Base-by-base conservation (phyloP, 1,140 invertebrate species). In the Hermetia illucens region DNA sequence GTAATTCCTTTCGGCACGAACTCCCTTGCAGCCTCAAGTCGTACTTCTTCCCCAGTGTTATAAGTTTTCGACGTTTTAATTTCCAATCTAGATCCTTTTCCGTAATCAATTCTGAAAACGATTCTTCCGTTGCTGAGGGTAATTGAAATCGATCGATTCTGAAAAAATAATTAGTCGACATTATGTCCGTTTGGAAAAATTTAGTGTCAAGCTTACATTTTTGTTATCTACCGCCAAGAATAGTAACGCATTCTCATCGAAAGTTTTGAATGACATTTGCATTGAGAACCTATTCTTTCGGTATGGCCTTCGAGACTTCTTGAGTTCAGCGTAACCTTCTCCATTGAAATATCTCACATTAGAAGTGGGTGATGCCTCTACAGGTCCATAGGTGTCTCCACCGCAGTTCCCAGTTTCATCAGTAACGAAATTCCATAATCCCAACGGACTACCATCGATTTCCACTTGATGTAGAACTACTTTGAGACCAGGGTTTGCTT, bases 181-280 rank as follows among this genome's bases (percentile, higher is more conserved):
- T 34, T 40, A 31, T 40, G 21, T 22, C 32, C 21, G 10, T 34
- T 22, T 34, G 38, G 21, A 5, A 36, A 36, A 36, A 36, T n/a
- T 9, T 8, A 35, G 5, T 29, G 25, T 10, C 15, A 35, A 10
- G 52, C 58, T 63, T 51, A 75, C 74, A 44, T 75, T 75, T 12
- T 66, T 64, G 39, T 69, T 68, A 59, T 87, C 85, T 10, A 79
- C 70, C 18, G 85, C 79, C 25, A 92, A 63, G 54, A 94, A 90
- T 1, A 95, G 66, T 5, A 92, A 57, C 2, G 87, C 83, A 62
- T 93, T 78, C 54, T 90, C 81, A 62, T 93, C 89, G 46, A 80
- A 80, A 0, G 86, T 91, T 41, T 75, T 73, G 57, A 95, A 90
- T 42, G 73, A 77, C 31, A 95, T 70, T 12, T 76, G 74, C 2